phyloP scores from a whole-genome alignment of 2,113 vertebrate genomes.

The Rhagologus leucostigma region DNA sequence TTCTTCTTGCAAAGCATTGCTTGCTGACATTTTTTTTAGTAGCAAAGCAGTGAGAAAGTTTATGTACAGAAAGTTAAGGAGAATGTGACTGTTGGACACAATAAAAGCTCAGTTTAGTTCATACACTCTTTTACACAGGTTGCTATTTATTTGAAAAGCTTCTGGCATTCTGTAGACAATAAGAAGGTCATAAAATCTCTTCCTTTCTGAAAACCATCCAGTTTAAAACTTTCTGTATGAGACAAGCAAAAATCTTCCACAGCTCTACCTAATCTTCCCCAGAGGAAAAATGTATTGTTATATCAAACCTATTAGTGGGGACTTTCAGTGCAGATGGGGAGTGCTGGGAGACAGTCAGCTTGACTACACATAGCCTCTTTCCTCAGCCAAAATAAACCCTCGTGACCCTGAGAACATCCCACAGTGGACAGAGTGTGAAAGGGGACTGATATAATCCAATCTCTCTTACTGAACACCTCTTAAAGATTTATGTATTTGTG shows the following conservation, averaged over 20 bases:
- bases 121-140: slow-evolving; percentile 62
- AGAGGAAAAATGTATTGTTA: neutral
- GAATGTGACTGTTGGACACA: neutral
- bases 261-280: neutral
- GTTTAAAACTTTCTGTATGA: slow-evolving; percentile 27
- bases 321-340: neutral
- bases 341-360: neutral
- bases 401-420: neutral
- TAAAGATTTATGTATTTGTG: neutral
- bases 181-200: slow-evolving; percentile 63
- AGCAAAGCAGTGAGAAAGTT: neutral
- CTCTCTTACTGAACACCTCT: neutral
- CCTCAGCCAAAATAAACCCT: neutral
- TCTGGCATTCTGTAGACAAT: slow-evolving; percentile 67
- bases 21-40: neutral
- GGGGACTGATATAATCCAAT: neutral
- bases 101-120: slow-evolving; percentile 67
- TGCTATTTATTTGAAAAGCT: slow-evolving; percentile 70
- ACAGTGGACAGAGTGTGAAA: neutral
- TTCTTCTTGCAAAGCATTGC: neutral
- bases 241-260: neutral
- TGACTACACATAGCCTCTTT: neutral
- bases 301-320: neutral
- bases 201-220: slow-evolving; percentile 50
- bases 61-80: slow-evolving; percentile 9